Percentiles rank a stretch among this genome's conserved stretches.
Conservation (phyloP, 2,797 vertebrate species). For the Oryzias sinensis region DNA sequence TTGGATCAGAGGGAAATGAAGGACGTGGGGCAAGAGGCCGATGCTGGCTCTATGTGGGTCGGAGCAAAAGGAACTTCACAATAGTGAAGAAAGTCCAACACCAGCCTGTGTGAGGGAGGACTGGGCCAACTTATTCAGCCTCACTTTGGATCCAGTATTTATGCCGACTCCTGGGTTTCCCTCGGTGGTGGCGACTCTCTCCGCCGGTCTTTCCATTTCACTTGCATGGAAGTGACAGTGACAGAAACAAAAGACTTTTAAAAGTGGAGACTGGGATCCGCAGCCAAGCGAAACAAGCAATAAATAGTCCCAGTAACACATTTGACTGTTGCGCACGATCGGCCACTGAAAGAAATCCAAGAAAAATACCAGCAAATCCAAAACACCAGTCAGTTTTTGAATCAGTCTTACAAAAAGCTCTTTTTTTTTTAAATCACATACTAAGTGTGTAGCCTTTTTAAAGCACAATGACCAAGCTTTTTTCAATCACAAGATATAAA, state of each 20-base stretch:
- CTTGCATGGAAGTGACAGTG: slow-evolving; percentile 63
- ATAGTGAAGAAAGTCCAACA: slow-evolving; percentile 25
- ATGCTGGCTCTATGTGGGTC: slow-evolving; percentile 10
- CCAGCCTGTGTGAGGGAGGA: slow-evolving; percentile 27
- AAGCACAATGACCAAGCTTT: slow-evolving; percentile 33
- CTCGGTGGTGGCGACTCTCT: slow-evolving; percentile 36
- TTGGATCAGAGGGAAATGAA: slow-evolving; percentile 32
- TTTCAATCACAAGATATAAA: slow-evolving; percentile 38
- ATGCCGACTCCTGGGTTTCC: slow-evolving; percentile 31
- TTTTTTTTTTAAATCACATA: slow-evolving; percentile 39
- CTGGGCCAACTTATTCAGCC: slow-evolving; percentile 18
- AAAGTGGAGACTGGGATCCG: slow-evolving; percentile 49
- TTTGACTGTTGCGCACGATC: slow-evolving; percentile 34
- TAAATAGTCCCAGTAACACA: slow-evolving; percentile 19
- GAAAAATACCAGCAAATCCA: slow-evolving; percentile 45
- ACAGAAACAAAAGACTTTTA: slow-evolving; percentile 48
- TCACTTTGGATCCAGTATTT: slow-evolving; percentile 24
- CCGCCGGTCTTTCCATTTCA: slow-evolving; percentile 52
- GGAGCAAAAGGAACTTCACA: slow-evolving; percentile 10
- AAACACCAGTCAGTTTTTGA: slow-evolving; percentile 25
- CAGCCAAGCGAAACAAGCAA: slow-evolving; percentile 12
- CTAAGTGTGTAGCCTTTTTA: slow-evolving; percentile 28
- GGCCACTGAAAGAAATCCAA: slow-evolving; percentile 35
- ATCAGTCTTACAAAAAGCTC: slow-evolving; percentile 17
- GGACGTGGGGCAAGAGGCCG: slow-evolving; percentile 18